Percentiles rank a stretch among this genome's conserved stretches.
Evolutionary conservation across 92 coral and sea anemone genomes (phyloP).

Genomic region (Zoanthus solanderi): DNA sequence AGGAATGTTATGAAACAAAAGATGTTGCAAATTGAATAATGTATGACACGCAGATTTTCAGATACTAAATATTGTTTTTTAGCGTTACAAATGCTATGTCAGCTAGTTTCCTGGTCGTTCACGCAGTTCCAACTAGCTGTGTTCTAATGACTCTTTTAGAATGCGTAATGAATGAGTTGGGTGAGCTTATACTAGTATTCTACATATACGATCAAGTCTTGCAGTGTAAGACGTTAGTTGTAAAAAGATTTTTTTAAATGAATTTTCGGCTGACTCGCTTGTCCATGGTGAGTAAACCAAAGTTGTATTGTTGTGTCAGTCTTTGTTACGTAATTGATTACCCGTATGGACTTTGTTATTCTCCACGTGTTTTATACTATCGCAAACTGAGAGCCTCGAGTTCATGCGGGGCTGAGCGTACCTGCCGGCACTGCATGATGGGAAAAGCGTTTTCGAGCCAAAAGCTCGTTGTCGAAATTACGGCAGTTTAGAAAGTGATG

Average conservation of each 20-base stretch:
- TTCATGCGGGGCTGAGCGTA: constrained; percentile 20
- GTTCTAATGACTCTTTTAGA: not conserved
- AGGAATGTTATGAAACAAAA: constrained; percentile 13
- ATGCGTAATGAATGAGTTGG: not conserved
- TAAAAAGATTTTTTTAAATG: not conserved
- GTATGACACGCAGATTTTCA: constrained; percentile 8
- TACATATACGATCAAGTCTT: constrained; percentile 3
- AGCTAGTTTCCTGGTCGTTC: not conserved
- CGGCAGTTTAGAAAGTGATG: not conserved
- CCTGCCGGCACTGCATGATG: constrained; percentile 12
- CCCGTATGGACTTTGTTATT: not conserved
- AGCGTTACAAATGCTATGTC: not conserved
- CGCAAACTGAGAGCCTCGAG: constrained; percentile 13
- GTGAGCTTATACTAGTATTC: not conserved
- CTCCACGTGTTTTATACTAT: constrained; percentile 24
- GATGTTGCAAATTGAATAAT: constrained; percentile 32
- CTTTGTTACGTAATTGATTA: not conserved
- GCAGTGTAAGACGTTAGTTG: constrained; percentile 1
- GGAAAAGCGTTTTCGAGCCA: constrained; percentile 32
- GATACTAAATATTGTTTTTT: not conserved
- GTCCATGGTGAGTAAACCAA: not conserved
- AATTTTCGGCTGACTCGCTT: not conserved
- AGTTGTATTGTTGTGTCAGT: not conserved
- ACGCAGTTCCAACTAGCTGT: not conserved
- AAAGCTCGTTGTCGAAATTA: constrained; percentile 19